Conservation (phyloP, 1,140 invertebrate species). For the Hypsibius dujardini region DNA sequence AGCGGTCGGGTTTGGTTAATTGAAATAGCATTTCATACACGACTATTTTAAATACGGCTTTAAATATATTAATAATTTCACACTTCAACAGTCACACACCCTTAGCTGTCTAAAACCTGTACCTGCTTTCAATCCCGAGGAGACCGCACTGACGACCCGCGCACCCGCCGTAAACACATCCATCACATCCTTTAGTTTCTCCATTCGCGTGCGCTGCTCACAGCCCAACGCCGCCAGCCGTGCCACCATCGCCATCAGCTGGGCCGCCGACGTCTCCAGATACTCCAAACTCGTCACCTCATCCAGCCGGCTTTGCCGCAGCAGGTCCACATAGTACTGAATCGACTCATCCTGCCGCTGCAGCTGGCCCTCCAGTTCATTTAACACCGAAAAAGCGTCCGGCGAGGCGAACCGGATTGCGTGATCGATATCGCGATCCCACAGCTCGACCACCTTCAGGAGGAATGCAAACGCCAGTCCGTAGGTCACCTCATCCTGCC, state of each 20-base stretch:
- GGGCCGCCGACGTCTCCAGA: not conserved
- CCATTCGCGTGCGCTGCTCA: not conserved
- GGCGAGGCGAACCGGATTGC: not conserved
- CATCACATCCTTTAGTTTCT: slow-evolving; percentile 2
- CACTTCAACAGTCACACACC: too few relatives aligned
- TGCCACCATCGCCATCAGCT: not conserved
- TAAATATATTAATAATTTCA: too few relatives aligned
- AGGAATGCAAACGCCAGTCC: not conserved
- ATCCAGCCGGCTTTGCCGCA: not conserved
- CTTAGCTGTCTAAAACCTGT: not conserved
- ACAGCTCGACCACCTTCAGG: not conserved
- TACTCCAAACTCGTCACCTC: not conserved
- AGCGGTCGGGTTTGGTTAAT: too few relatives aligned
- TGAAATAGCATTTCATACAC: too few relatives aligned
- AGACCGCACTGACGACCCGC: not conserved
- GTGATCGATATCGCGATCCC: not conserved
- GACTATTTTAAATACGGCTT: too few relatives aligned
- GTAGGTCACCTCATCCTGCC: not conserved
- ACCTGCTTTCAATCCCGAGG: not conserved
- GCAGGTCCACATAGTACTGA: not conserved
- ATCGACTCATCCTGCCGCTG: not conserved
- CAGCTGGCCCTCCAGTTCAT: slow-evolving; percentile 7
- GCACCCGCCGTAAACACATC: not conserved
- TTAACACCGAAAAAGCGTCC: not conserved
- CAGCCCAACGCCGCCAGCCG: not conserved